phyloP scores from a whole-genome alignment of 2,888 invertebrate genomes.

The Ceraclea dissimilis region DNA sequence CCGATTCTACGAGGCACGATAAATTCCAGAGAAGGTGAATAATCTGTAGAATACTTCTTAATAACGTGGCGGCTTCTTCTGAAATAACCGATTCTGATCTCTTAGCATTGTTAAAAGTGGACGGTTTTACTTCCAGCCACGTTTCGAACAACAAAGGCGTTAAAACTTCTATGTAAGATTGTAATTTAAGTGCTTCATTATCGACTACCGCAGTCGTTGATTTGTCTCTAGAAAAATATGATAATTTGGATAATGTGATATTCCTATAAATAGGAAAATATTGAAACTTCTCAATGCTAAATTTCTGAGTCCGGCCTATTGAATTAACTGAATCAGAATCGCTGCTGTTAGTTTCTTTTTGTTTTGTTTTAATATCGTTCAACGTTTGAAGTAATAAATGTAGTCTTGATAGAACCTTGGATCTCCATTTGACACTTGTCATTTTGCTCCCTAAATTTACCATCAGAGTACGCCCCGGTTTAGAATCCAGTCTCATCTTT shows the following conservation, averaged over 20 bases:
- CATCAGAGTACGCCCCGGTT: conserved; percentile 59
- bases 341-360: conserved; percentile 5
- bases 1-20: conserved; percentile 33
- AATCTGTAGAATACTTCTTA: conserved; percentile 33
- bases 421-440: conserved; percentile 72
- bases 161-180: conserved; percentile 57
- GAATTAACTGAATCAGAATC: conserved; percentile 6
- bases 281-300: conserved; percentile 33
- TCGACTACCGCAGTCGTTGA: conserved; percentile 32
- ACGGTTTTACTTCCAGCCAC: conserved; percentile 73
- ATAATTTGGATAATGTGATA: conserved; percentile 27
- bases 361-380: conserved; percentile 27
- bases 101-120: conserved; percentile 32
- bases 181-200: conserved; percentile 46
- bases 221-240: conserved; percentile 40
- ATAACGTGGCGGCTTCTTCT: conserved; percentile 55
- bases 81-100: conserved; percentile 46
- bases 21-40: conserved; percentile 29
- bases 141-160: conserved; percentile 75
- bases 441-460: conserved; percentile 63
- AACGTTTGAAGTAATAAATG: conserved; percentile 50
- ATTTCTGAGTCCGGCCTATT: conserved; percentile 29
- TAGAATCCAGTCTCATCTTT: conserved; percentile 55
- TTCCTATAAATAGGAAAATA: conserved; percentile 34
- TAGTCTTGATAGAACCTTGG: conserved; percentile 65